These are phyloP conservation scores for Psittacula echo DNA, from an alignment of 2,797 vertebrate genomes.

Conservation along the genomic window DNA sequence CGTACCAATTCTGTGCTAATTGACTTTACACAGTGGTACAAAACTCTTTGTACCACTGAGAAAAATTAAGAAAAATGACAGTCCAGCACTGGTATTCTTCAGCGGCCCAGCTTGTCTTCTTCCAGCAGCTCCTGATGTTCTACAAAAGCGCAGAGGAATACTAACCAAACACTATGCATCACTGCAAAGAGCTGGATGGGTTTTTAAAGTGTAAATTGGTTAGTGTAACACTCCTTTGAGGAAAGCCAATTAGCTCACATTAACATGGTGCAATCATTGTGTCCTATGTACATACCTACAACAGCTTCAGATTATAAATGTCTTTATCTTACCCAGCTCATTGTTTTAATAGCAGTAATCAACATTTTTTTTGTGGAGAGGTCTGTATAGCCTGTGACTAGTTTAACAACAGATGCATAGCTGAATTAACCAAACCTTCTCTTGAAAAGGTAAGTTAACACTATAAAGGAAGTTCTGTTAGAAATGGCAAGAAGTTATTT, in stretches of 20 bases:
- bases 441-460: not conserved
- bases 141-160: not conserved
- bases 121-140: not conserved
- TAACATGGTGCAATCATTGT: not conserved
- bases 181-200: not conserved
- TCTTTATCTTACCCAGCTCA: not conserved
- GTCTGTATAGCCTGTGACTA: not conserved
- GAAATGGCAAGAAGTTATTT: slow-evolving; percentile 12
- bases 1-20: not conserved
- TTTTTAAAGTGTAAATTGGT: not conserved
- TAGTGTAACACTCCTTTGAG: not conserved
- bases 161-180: not conserved
- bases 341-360: not conserved
- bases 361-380: not conserved
- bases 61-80: not conserved
- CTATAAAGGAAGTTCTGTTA: not conserved
- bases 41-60: too few relatives aligned
- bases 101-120: not conserved
- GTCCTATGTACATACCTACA: not conserved
- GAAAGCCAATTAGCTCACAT: not conserved
- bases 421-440: not conserved
- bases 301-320: not conserved
- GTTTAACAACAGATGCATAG: not conserved
- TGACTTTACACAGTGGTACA: not conserved
- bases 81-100: not conserved